Evolutionary conservation across 2,113 vertebrate genomes (phyloP).

Genomic region (Genyomyrus donnyi): DNA sequence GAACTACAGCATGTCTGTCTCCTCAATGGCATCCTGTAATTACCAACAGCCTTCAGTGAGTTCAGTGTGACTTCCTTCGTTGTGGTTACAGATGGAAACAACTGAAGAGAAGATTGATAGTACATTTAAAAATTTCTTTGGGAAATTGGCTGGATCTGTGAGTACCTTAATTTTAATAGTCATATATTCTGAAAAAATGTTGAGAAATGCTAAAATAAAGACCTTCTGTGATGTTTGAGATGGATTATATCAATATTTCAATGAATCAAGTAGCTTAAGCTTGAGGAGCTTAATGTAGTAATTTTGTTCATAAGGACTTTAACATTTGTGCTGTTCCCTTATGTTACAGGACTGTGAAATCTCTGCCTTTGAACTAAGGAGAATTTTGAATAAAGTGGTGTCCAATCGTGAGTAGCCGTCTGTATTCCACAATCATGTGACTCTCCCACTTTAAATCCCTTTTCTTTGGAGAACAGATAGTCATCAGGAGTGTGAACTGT

Average conservation of each 20-base stretch:
- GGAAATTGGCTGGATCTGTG: conserved; percentile 48
- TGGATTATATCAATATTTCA: background rate
- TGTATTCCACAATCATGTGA: background rate
- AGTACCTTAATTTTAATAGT: conserved; percentile 16
- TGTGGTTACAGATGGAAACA: conserved; percentile 33
- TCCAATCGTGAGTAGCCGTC: conserved; percentile 36
- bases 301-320: background rate
- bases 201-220: background rate
- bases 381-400: conserved; percentile 53
- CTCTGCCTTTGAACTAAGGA: conserved; percentile 46
- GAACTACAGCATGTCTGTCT: background rate
- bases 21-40: background rate
- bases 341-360: conserved; percentile 50
- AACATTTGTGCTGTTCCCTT: background rate
- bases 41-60: background rate
- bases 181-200: background rate
- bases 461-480: background rate
- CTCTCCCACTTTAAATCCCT: background rate
- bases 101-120: conserved; percentile 40
- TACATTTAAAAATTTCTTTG: conserved; percentile 40
- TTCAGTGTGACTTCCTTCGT: background rate
- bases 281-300: background rate
- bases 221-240: background rate
- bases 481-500: background rate
- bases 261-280: background rate